A percentile compares a stretch with the other conserved stretches of the same genome.
Conservation (phyloP, 37 sponge, comb jelly and placozoan genomes). For the Aplysina aerophoba region DNA sequence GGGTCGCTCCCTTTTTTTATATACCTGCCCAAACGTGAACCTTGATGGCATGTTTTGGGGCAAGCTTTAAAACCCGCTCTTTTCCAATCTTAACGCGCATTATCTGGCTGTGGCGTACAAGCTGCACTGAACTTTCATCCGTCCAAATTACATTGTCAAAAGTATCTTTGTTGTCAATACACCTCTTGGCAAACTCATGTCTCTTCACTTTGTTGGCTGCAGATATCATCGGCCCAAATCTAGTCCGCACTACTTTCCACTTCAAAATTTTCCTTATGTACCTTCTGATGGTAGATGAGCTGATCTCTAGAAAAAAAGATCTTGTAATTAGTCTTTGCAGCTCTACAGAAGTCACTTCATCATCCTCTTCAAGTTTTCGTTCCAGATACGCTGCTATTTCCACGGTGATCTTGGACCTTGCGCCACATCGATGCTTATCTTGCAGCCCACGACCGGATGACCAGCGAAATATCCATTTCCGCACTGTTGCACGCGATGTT, state of each 20-base stretch:
- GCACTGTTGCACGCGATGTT: neutral
- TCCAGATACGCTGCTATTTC: neutral
- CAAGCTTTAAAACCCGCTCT: neutral
- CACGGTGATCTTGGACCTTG: neutral
- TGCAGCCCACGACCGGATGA: neutral
- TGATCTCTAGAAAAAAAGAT: neutral
- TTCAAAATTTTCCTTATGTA: neutral
- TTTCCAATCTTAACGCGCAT: neutral
- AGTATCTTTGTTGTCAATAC: neutral
- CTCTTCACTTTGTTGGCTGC: neutral
- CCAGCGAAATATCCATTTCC: neutral
- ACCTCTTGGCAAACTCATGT: neutral
- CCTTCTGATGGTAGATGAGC: neutral
- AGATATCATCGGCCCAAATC: constrained; percentile 7
- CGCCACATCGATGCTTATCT: neutral
- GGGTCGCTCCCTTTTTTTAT: neutral
- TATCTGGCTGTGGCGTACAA: neutral
- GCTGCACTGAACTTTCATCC: constrained; percentile 4
- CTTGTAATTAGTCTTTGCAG: neutral
- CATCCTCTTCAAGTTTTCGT: neutral
- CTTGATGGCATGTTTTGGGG: neutral
- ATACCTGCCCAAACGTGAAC: neutral
- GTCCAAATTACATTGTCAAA: neutral
- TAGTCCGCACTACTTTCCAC: constrained; percentile 7
- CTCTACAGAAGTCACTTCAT: neutral